Base-by-base conservation (phyloP, 2,797 vertebrate genomes). In the Sciurus vulgaris region DNA sequence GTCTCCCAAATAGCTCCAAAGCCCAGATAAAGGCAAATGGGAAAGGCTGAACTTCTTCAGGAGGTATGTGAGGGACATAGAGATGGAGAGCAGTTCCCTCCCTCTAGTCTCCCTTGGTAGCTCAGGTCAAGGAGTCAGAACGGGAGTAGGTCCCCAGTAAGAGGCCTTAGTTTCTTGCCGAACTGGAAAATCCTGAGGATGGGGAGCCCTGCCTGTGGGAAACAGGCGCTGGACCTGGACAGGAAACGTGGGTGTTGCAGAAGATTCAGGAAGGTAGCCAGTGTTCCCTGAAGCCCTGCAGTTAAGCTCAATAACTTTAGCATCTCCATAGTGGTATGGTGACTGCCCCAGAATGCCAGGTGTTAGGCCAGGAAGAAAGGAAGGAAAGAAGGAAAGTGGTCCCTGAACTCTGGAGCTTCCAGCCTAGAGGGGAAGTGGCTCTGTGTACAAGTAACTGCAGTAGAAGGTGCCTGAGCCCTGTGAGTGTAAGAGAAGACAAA, bases 1-100 rank as follows among this genome's bases (percentile, higher is more conserved):
- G 90, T 96, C 98, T 98, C 98, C 95, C 96, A 0, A 97, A 69
- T n/a, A 96, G 95, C 96, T 17, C 92, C 20, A 1, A 82, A 83
- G 90, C 86, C 24, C 7, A 28, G 54, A 96, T 4, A 0, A 92
- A 41, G 0, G 87, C 70, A n/a, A 44, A 56, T 7, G 2, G 28
- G 47, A 78, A 87, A 61, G 1, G 92, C 69, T 1, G 3, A 26
- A n/a, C 33, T 3, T 59, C 18, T 15, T n/a, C 0, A 7, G 93
- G 54, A 83, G 77, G 72, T 74, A 0, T 0, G n/a, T 33, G 3
- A 7, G 7, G 0, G n/a, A 9, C 49, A 41, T 0, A 20, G 1
- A 72, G 73, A 2, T 0, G 4, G 54, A 30, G 3, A 0, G 0
- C 15, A 1, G 94, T 4, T 54, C 0, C 76, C 88, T 72, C 91